Base-by-base conservation (phyloP, 2,113 vertebrate species). In the Cyprinodon variegatus region DNA sequence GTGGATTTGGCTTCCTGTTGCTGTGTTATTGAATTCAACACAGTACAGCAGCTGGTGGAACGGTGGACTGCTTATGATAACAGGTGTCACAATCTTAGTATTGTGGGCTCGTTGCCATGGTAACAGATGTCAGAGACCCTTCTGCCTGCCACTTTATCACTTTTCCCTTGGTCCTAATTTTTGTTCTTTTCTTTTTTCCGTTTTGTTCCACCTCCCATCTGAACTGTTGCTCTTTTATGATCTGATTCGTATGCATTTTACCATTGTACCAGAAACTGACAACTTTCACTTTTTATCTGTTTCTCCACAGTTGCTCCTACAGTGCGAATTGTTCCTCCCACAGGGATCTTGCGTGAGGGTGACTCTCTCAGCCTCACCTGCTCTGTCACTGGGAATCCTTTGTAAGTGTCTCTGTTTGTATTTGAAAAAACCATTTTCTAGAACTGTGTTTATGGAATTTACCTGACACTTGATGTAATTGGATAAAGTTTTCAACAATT, bases 311-410 rank as follows among this genome's bases (percentile, higher is more conserved):
- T 96, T 85, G 95, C 96, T 29, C 96, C 96, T 37, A 95, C 94
- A 6, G 96, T 96, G 68, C 92, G 94, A 84, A 97, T 97, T 72
- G 86, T 95, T 46, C 94, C 96, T 73, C 96, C 96, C 4, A 78
- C 94, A 37, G 95, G 95, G 12, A 95, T 97, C 68, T 93, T 96
- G 81, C 86, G 96, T 89, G 96, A 97, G 83, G 96, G 96, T 48
- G 96, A 97, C 88, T 95, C 95, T 0, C 91, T 97, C 78, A 94
- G 90, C 79, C 93, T 97, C 74, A 95, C 94, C 22, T 97, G 96
- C 86, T 93, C 94, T 0, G 89, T 97, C 73, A 91, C 92, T 0
- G 96, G 95, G 62, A 97, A 97, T 91, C 96, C 96, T 75, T 93
- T 94, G 96, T 97, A 90, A 96, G 95, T 93, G 40, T 69, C 86